Evolutionary conservation across 2,113 vertebrate genomes (phyloP).

Genomic region (Dasyprocta punctata): DNA sequence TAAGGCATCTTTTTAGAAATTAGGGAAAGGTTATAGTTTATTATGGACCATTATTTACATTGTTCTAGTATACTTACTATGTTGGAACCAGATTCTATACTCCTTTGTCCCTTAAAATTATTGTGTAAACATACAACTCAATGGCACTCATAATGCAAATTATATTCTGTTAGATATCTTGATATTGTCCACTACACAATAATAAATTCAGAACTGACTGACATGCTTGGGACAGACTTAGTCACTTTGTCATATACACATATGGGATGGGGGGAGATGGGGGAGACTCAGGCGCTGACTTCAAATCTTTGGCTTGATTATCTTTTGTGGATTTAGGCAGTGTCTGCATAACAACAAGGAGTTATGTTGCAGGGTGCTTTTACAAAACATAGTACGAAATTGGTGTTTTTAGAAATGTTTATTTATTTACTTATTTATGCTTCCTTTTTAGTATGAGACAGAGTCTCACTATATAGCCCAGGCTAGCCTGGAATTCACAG

Average conservation of each 20-base stretch:
- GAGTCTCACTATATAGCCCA: no score
- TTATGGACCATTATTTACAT: neutral
- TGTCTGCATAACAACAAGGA: no score
- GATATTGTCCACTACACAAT: rapidly evolving
- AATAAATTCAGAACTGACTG: neutral
- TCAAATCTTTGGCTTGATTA: no score
- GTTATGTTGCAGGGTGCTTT: no score
- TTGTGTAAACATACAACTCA: neutral
- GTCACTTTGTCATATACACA: neutral
- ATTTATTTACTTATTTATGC: no score
- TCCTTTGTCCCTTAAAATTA: neutral
- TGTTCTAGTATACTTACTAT: neutral
- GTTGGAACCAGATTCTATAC: neutral
- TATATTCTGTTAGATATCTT: neutral
- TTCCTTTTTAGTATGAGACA: no score
- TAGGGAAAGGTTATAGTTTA: neutral
- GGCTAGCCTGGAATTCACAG: no score
- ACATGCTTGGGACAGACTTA: neutral
- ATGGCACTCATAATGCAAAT: neutral
- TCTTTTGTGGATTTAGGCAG: no score
- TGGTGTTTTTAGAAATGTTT: no score
- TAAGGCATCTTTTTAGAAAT: neutral
- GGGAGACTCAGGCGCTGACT: no score
- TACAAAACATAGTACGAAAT: no score
- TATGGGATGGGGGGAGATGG: no score